Conservation (phyloP, 2,797 vertebrate genomes). For the Cirrhinus molitorella region DNA sequence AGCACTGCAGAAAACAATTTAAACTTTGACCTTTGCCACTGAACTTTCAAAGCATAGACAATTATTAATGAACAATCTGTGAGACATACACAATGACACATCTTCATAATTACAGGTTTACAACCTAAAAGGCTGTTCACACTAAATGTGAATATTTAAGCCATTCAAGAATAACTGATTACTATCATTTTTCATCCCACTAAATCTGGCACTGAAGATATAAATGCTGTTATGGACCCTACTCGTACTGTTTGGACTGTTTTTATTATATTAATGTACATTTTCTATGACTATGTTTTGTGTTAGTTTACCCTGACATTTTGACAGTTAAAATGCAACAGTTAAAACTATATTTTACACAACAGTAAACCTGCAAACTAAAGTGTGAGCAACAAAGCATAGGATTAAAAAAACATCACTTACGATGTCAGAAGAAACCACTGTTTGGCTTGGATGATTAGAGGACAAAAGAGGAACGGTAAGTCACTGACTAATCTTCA, state of each 20-base stretch:
- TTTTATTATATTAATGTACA: not conserved
- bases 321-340: no score
- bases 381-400: not conserved
- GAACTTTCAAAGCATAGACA: not conserved
- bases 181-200: not conserved
- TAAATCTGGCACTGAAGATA: not conserved
- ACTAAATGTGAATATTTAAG: not conserved
- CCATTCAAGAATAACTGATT: not conserved
- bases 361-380: not conserved
- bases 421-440: constrained; percentile 8
- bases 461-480: not conserved
- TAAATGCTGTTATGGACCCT: not conserved
- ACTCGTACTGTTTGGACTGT: not conserved
- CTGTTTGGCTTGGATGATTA: not conserved
- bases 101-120: not conserved
- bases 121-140: not conserved
- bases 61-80: not conserved
- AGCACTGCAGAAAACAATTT: not conserved
- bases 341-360: not conserved
- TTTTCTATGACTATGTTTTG: not conserved
- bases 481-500: constrained; percentile 2
- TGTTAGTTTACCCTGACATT: not conserved
- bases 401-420: not conserved
- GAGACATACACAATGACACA: no score
- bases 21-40: not conserved